phyloP scores from a whole-genome alignment of 2,888 invertebrate genomes.

The Dysmachus trigonus region DNA sequence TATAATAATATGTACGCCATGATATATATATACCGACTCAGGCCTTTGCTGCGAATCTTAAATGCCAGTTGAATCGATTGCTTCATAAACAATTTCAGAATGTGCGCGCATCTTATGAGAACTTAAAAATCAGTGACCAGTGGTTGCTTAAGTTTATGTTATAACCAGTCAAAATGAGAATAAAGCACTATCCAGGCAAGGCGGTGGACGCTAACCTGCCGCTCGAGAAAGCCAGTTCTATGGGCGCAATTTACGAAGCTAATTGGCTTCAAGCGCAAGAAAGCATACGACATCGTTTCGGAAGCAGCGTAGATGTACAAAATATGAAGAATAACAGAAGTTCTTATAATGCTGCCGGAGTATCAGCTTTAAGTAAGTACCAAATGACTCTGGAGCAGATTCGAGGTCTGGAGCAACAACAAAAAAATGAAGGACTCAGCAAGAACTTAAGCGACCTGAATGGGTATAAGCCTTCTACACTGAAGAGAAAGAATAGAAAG shows the following conservation, averaged over 20 bases:
- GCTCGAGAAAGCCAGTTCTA: constrained; percentile 74
- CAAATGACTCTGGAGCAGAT: constrained; percentile 68
- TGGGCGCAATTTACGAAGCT: constrained; percentile 83
- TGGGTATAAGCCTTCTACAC: constrained; percentile 70
- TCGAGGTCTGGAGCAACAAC: constrained; percentile 67
- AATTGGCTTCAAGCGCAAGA: constrained; percentile 81
- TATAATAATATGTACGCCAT: neutral
- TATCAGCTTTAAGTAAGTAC: constrained; percentile 68
- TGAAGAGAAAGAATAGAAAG: constrained; percentile 68
- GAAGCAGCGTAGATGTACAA: constrained; percentile 24
- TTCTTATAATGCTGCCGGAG: constrained; percentile 54
- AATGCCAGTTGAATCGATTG: neutral
- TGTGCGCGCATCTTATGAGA: neutral
- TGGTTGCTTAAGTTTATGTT: neutral
- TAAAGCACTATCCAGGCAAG: constrained; percentile 85
- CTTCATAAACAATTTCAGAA: neutral
- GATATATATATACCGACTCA: neutral
- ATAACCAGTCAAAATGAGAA: constrained; percentile 69
- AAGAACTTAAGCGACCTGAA: constrained; percentile 71
- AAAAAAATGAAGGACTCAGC: constrained; percentile 60
- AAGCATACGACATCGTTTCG: constrained; percentile 50
- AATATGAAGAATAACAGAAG: neutral
- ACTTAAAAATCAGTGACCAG: neutral
- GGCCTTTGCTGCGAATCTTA: neutral
- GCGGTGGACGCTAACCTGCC: constrained; percentile 75